phyloP scores from a whole-genome alignment of 2,888 invertebrate species.

The Perizoma affinitatum region DNA sequence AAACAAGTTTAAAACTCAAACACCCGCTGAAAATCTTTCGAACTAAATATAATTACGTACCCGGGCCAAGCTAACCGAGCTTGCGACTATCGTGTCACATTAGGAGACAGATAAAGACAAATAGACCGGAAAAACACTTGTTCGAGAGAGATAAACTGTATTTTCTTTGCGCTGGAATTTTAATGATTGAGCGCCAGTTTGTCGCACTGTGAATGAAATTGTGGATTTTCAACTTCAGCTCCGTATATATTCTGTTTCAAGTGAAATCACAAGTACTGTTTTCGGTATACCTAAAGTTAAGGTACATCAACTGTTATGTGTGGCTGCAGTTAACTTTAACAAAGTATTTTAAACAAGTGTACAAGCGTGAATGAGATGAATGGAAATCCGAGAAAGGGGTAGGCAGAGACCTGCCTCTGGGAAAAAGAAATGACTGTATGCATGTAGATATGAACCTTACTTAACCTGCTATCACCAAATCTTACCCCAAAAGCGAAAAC shows the following conservation, averaged over 20 bases:
- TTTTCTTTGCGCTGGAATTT: conserved; percentile 72
- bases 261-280: too few relatives aligned
- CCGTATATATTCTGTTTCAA: not conserved
- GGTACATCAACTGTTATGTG: too few relatives aligned
- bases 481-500: too few relatives aligned
- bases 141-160: conserved; percentile 71
- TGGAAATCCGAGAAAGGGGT: too few relatives aligned
- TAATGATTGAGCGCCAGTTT: conserved; percentile 69
- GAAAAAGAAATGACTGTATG: too few relatives aligned
- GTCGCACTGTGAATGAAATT: not conserved
- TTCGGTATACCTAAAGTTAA: too few relatives aligned
- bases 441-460: too few relatives aligned
- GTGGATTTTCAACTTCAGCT: not conserved
- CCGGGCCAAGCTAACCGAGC: conserved; percentile 73
- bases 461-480: too few relatives aligned
- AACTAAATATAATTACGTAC: conserved; percentile 36
- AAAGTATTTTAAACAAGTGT: too few relatives aligned
- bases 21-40: conserved; percentile 27
- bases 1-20: conserved; percentile 15
- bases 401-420: too few relatives aligned
- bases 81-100: conserved; percentile 79
- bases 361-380: too few relatives aligned
- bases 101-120: conserved; percentile 79
- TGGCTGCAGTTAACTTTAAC: too few relatives aligned
- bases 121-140: conserved; percentile 80